phyloP scores from a whole-genome alignment of 2,797 vertebrate species.

The Darevskia mixta region DNA sequence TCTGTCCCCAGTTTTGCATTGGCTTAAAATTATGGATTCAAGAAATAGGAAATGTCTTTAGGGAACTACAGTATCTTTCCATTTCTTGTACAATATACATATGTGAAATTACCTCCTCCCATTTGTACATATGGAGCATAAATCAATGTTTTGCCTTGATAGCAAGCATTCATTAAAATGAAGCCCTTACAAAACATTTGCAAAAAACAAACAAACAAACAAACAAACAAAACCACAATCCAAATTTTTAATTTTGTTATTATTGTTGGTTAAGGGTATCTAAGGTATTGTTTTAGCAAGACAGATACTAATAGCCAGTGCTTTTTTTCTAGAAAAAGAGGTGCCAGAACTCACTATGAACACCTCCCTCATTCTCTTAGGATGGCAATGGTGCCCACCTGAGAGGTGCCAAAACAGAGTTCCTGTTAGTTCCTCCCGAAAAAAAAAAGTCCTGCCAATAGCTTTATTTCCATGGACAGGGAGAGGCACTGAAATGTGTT shows the following conservation, averaged over 20 bases:
- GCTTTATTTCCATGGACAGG: slow-evolving; percentile 50
- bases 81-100: slow-evolving; percentile 60
- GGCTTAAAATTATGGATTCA: slow-evolving; percentile 14
- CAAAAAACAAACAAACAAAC: no score
- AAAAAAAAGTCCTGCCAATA: not conserved
- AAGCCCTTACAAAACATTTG: slow-evolving; percentile 53
- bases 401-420: no score
- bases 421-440: no score
- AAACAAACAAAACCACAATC: no score
- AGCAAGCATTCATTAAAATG: slow-evolving; percentile 74
- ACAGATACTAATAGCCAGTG: slow-evolving; percentile 13
- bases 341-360: no score
- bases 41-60: not conserved
- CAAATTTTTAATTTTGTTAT: no score
- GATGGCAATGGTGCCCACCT: no score
- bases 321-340: no score
- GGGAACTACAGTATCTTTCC: slow-evolving; percentile 14
- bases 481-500: slow-evolving; percentile 36
- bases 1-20: not conserved
- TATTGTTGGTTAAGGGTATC: slow-evolving; percentile 59
- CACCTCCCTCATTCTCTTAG: no score
- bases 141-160: slow-evolving; percentile 62
- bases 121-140: slow-evolving; percentile 47
- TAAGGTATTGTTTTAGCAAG: slow-evolving; percentile 63
- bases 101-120: slow-evolving; percentile 64